These are phyloP conservation scores for Glossophaga mutica DNA, from an alignment of 2,797 vertebrate genomes.

Conservation along the genomic window DNA sequence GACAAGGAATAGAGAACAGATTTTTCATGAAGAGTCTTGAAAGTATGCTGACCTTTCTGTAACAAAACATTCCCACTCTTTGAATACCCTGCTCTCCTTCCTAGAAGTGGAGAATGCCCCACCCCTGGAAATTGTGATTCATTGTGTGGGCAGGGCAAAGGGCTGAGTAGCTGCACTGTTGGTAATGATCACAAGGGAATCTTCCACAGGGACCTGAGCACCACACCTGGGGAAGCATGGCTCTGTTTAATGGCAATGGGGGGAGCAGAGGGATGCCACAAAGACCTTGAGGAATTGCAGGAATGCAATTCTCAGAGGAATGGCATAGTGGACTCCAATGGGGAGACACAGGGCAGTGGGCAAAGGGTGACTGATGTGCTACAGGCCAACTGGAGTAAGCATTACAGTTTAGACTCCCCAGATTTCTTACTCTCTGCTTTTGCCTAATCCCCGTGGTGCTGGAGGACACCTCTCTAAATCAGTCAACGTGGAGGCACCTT, in stretches of 20 bases:
- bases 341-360: background rate
- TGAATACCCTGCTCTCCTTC: background rate
- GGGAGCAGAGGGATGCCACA: background rate
- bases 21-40: background rate
- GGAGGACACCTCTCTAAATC: background rate
- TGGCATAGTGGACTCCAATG: background rate
- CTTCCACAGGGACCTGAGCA: fast-evolving
- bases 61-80: background rate
- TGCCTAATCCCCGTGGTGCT: background rate
- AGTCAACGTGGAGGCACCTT: fast-evolving
- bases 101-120: background rate
- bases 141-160: background rate
- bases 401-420: background rate
- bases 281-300: too few species aligned
- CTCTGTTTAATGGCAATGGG: background rate
- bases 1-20: background rate
- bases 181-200: background rate
- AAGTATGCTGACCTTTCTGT: background rate
- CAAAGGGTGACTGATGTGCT: fast-evolving
- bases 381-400: background rate
- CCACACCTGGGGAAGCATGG: background rate
- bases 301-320: background rate
- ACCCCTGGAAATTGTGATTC: background rate
- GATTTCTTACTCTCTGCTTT: background rate
- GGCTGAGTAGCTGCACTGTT: background rate